Conservation (phyloP, 1,140 invertebrate genomes). For the Trichonephila clavipes region DNA sequence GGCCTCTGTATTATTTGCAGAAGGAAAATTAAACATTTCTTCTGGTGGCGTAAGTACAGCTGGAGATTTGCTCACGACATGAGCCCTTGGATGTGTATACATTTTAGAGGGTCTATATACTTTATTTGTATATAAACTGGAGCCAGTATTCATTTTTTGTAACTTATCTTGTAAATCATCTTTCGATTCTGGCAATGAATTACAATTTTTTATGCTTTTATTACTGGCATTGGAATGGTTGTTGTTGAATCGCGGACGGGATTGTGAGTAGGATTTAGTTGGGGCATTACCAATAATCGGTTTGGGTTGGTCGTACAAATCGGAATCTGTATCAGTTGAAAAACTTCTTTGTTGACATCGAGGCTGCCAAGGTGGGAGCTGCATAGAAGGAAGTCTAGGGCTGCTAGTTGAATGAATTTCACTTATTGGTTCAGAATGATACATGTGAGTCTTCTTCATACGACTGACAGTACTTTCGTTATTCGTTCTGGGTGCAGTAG, state of each 20-base stretch:
- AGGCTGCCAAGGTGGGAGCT: constrained; percentile 74
- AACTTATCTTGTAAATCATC: constrained; percentile 73
- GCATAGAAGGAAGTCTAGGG: constrained; percentile 70
- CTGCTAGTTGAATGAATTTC: constrained; percentile 73
- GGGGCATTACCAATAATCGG: constrained; percentile 77
- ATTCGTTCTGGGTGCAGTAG: background rate
- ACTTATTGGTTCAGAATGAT: constrained; percentile 28
- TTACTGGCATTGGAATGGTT: constrained; percentile 47
- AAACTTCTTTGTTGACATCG: constrained; percentile 50
- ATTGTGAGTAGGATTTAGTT: constrained; percentile 74
- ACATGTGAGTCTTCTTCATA: constrained; percentile 47
- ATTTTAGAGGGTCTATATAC: constrained; percentile 74
- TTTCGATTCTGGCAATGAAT: constrained; percentile 77
- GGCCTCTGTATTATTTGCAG: constrained; percentile 45
- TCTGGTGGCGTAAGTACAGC: constrained; percentile 66
- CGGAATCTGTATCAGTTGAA: constrained; percentile 24
- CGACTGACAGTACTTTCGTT: background rate
- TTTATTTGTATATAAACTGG: constrained; percentile 65
- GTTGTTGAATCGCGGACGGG: constrained; percentile 64
- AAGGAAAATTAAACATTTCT: constrained; percentile 60
- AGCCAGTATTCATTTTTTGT: constrained; percentile 61
- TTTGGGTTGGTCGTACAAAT: constrained; percentile 77
- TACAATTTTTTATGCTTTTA: constrained; percentile 79
- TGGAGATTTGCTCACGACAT: constrained; percentile 68
- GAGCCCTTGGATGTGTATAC: constrained; percentile 69